Evolutionary conservation across 2,888 invertebrate species (phyloP).

Genomic region (Drosophila lacicola): DNA sequence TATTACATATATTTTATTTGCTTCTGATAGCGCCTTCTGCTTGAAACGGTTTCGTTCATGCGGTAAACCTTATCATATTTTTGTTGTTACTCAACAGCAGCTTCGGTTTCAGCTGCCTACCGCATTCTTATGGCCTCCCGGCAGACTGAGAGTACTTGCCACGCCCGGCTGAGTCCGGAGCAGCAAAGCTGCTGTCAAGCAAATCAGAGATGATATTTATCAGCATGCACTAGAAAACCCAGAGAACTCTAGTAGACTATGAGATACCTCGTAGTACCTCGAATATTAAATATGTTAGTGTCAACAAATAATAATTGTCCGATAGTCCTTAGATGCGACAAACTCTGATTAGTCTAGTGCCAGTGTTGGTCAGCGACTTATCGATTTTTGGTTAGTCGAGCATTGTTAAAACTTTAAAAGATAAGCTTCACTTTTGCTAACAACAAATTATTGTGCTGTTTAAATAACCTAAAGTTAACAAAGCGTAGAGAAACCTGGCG

Average conservation of each 20-base stretch:
- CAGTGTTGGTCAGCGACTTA: too few species aligned
- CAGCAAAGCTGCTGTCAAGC: slow-evolving; percentile 46
- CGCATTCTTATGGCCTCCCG: slow-evolving; percentile 50
- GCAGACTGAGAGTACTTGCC: slow-evolving; percentile 35
- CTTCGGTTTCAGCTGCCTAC: slow-evolving; percentile 47
- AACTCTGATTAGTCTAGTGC: too few species aligned
- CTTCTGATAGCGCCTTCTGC: slow-evolving; percentile 43
- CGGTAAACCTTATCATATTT: slow-evolving; percentile 60
- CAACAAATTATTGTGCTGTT: too few species aligned
- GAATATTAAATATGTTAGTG: too few species aligned
- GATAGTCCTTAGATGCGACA: too few species aligned
- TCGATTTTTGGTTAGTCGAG: too few species aligned
- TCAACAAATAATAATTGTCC: too few species aligned
- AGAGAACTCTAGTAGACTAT: background rate
- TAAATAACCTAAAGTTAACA: too few species aligned
- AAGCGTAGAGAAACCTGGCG: too few species aligned
- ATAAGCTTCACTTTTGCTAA: too few species aligned
- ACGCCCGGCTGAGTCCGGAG: slow-evolving; percentile 46
- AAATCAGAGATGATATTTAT: slow-evolving; percentile 72
- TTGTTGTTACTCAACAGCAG: slow-evolving; percentile 45
- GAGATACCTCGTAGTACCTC: slow-evolving; percentile 3
- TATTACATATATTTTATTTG: slow-evolving; percentile 3
- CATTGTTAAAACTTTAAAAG: too few species aligned
- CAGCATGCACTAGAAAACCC: slow-evolving; percentile 27
- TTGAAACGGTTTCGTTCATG: slow-evolving; percentile 38